phyloP scores from a whole-genome alignment of 2,888 invertebrate species.

The Lordiphosa fenestrarum region DNA sequence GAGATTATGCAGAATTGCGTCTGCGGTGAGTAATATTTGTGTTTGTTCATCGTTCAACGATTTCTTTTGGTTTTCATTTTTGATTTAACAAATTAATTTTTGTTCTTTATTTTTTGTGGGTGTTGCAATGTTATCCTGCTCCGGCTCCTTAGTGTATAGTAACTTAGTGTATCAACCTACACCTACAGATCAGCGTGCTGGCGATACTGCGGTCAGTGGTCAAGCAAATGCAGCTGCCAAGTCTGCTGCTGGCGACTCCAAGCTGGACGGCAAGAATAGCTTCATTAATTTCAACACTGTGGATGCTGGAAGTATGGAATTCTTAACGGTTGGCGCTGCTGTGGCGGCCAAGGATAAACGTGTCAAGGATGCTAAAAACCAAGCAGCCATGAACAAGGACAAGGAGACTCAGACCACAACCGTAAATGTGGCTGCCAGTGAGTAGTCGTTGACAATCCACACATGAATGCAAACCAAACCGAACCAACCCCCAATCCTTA shows the following conservation, averaged over 20 bases:
- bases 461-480: no score
- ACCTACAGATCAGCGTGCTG: slow-evolving; percentile 68
- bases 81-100: neutral
- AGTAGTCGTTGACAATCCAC: slow-evolving; percentile 6
- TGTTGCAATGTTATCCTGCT: neutral
- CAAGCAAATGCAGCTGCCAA: slow-evolving; percentile 31
- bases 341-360: slow-evolving; percentile 94
- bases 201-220: slow-evolving; percentile 45
- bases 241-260: slow-evolving; percentile 36
- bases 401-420: slow-evolving; percentile 67
- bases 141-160: slow-evolving; percentile 73
- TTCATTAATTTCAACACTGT: slow-evolving; percentile 72
- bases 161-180: slow-evolving; percentile 67
- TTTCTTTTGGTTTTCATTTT: neutral
- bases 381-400: slow-evolving; percentile 78
- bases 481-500: no score
- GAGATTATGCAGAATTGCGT: slow-evolving; percentile 86
- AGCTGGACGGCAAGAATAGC: slow-evolving; percentile 55
- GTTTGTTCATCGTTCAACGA: neutral
- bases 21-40: slow-evolving; percentile 71
- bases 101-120: slow-evolving; percentile 21
- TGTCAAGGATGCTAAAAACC: slow-evolving; percentile 90
- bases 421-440: slow-evolving; percentile 49
- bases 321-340: slow-evolving; percentile 90
- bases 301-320: slow-evolving; percentile 81